Evolutionary conservation across 2,888 invertebrate species (phyloP).

Genomic region (Lysandra bellargus): DNA sequence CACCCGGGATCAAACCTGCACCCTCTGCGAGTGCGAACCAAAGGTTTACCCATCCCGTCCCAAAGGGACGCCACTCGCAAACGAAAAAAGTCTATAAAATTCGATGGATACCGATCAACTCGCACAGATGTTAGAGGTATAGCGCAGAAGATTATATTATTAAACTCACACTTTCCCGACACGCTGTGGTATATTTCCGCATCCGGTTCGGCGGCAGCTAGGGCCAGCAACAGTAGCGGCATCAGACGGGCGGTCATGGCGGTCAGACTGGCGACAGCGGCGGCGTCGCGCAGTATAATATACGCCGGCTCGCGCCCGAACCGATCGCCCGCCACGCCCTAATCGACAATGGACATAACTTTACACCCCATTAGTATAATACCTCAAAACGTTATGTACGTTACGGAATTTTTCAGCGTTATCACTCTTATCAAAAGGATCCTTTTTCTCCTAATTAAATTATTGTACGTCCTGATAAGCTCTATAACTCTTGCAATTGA

Average conservation of each 20-base stretch:
- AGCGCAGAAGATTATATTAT: no score
- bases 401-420: background rate
- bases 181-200: background rate
- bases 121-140: no score
- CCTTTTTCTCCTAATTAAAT: background rate
- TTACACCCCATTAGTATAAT: background rate
- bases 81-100: no score
- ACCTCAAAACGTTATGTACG: background rate
- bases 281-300: background rate
- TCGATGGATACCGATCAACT: no score
- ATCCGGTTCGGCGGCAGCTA: background rate
- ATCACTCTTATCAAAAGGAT: background rate
- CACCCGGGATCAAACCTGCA: no score
- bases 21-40: no score
- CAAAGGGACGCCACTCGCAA: no score
- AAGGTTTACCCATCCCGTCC: no score
- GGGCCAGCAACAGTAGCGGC: background rate
- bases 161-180: background rate
- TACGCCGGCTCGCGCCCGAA: background rate
- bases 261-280: background rate
- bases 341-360: conserved; percentile 7
- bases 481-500: no score
- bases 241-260: background rate
- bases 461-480: no score
- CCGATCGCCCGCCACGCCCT: background rate